A percentile compares a stretch with the other conserved stretches of the same genome.
These are phyloP conservation scores for Drosophila kohkoa DNA, from an alignment of 1,140 invertebrate genomes.

Conservation along the genomic window DNA sequence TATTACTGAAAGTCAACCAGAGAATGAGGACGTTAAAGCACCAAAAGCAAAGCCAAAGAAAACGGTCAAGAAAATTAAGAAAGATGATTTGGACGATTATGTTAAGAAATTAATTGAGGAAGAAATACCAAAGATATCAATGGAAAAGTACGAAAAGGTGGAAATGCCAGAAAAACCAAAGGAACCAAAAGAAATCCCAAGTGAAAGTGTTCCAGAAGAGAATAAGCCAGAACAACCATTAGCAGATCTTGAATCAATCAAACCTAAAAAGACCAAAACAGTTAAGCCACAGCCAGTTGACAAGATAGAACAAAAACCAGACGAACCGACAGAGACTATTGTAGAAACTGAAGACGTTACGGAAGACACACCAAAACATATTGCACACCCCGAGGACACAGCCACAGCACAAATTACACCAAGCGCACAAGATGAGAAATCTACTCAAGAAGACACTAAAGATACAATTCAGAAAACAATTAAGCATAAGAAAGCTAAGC, in stretches of 20 bases:
- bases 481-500: slow-evolving; percentile 81
- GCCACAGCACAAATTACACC: slow-evolving; percentile 81
- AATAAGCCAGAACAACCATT: slow-evolving; percentile 28
- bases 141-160: slow-evolving; percentile 76
- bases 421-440: slow-evolving; percentile 77
- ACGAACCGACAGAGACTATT: slow-evolving; percentile 57
- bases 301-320: slow-evolving; percentile 40
- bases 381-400: slow-evolving; percentile 80
- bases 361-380: slow-evolving; percentile 65
- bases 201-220: slow-evolving; percentile 28
- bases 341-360: slow-evolving; percentile 45
- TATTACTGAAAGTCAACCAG: slow-evolving; percentile 44
- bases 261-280: slow-evolving; percentile 59
- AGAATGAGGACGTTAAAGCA: slow-evolving; percentile 56
- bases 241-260: slow-evolving; percentile 39
- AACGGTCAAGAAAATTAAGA: slow-evolving; percentile 68
- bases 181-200: slow-evolving; percentile 32
- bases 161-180: slow-evolving; percentile 58
- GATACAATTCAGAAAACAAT: slow-evolving; percentile 77
- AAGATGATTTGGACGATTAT: slow-evolving; percentile 71
- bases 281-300: slow-evolving; percentile 37
- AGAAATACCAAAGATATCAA: slow-evolving; percentile 76
- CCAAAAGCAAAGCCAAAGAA: slow-evolving; percentile 81
- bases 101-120: slow-evolving; percentile 66
- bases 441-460: slow-evolving; percentile 79